Percentiles rank a stretch among this genome's conserved stretches.
Evolutionary conservation across 2,888 invertebrate genomes (phyloP).

Genomic region (Mimas tiliae): DNA sequence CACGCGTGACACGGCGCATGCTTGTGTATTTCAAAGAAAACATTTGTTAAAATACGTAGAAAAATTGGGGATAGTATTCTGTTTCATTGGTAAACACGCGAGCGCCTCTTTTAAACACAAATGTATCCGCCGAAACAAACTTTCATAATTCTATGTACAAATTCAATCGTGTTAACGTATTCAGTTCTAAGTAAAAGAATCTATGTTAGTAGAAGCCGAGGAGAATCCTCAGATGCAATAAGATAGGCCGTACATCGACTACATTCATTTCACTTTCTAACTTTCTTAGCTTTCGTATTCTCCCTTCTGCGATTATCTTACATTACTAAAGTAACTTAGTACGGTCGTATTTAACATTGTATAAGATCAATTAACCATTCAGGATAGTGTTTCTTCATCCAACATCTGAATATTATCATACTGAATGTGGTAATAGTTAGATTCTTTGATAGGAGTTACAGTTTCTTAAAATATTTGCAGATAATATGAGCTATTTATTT

Average conservation of each 20-base stretch:
- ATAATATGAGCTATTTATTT: no score
- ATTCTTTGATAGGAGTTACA: no score
- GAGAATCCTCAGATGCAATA: neutral
- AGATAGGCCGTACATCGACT: neutral
- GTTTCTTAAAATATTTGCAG: no score
- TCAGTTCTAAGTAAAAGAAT: no score
- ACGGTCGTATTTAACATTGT: no score
- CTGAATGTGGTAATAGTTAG: no score
- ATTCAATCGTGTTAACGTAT: neutral
- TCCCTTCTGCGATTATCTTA: constrained; percentile 19
- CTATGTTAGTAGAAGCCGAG: neutral
- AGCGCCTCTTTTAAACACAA: neutral
- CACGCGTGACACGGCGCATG: constrained; percentile 2
- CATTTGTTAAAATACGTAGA: constrained; percentile 2
- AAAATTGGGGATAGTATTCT: neutral
- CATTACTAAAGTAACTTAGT: neutral
- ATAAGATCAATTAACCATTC: no score
- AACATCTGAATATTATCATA: no score
- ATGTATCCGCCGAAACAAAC: neutral
- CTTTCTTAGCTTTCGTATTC: constrained; percentile 16
- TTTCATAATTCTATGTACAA: neutral
- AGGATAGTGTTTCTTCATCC: no score
- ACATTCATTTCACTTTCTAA: constrained; percentile 24
- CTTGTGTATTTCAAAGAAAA: constrained; percentile 10
- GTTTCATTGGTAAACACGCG: neutral